Evolutionary conservation across 2,797 vertebrate genomes (phyloP), one percentile per base, ranked within the genome.

Genomic region (Acipenser transmontanus): DNA sequence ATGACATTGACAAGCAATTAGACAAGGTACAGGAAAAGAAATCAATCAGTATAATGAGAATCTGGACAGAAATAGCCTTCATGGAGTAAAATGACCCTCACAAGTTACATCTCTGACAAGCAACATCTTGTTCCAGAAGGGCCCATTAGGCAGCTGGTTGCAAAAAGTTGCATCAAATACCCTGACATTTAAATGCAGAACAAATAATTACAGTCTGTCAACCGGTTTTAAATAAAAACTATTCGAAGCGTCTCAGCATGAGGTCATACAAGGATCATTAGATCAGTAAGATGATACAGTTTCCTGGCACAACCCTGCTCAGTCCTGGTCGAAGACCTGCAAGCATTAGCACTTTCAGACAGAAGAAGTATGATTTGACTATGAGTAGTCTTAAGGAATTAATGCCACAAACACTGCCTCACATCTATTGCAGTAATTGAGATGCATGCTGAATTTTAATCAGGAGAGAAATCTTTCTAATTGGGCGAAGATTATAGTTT

Each of bases 381-480:
- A 54, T 34, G 65, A 17, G 17, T 47, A 47, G 57, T 62, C 66
- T 75, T 73, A 70, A 56, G 61, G 51, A 70, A 72, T 64, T 72
- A 63, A 66, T 65, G 63, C n/a, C 11, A 50, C 69, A 75, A 74
- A 63, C 71, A 70, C 56, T 67, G 72, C 61, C 68, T 68, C 67
- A 74, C 67, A 68, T 75, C 74, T 73, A 66, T 65, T 63, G 6
- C 61, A 75, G 69, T 71, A 74, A 69, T 71, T 74, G 0, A 50
- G 65, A 75, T 73, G 71, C 61, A 50, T 69, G 65, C 65, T 72
- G 77, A 75, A 77, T 81, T 70, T 74, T 78, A 78, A 80, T 73
- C 72, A 77, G 62, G 54, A 49, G 66, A 74, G 75, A 78, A 69
- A 64, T 51, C 50, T 49, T 54, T 62, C 61, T 74, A 78, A 78